Evolutionary conservation across 2,797 vertebrate genomes (phyloP).

Genomic region (Podarcis siculus): DNA sequence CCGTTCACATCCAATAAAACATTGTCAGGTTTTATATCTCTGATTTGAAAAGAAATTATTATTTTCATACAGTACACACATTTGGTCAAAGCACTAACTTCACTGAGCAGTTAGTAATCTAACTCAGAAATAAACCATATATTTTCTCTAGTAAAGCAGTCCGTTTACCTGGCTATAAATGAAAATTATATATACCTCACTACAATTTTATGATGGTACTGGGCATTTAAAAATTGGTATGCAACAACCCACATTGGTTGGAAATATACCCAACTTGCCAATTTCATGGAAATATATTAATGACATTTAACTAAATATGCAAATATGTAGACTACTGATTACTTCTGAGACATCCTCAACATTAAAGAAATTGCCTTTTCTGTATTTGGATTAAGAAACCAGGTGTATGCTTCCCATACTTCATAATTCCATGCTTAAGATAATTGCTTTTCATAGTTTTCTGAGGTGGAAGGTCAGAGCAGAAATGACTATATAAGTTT

Average conservation of each 20-base stretch:
- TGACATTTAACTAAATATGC: not conserved
- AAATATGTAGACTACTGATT: not conserved
- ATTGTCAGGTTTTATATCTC: constrained; percentile 97
- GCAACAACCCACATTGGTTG: not conserved
- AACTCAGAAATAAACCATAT: not conserved
- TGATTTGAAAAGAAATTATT: constrained; percentile 58
- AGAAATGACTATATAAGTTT: constrained; percentile 7
- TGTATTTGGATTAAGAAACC: not conserved
- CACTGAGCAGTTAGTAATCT: not conserved
- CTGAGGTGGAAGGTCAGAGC: not conserved
- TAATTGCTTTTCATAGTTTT: not conserved
- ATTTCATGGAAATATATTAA: not conserved
- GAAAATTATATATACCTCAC: not conserved
- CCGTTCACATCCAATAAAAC: constrained; percentile 94
- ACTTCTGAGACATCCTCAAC: not conserved
- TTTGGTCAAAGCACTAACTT: not conserved
- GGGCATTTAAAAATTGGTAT: not conserved
- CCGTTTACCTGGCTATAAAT: not conserved
- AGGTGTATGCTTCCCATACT: not conserved
- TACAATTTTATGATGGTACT: not conserved
- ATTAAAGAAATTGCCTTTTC: not conserved
- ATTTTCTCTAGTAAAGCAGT: not conserved
- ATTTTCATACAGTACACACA: not conserved
- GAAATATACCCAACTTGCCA: not conserved
- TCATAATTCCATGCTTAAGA: constrained; percentile 3